Percentiles rank a stretch among this genome's conserved stretches.
phyloP scores from a whole-genome alignment of 2,888 invertebrate genomes.

The Megamerina dolium region DNA sequence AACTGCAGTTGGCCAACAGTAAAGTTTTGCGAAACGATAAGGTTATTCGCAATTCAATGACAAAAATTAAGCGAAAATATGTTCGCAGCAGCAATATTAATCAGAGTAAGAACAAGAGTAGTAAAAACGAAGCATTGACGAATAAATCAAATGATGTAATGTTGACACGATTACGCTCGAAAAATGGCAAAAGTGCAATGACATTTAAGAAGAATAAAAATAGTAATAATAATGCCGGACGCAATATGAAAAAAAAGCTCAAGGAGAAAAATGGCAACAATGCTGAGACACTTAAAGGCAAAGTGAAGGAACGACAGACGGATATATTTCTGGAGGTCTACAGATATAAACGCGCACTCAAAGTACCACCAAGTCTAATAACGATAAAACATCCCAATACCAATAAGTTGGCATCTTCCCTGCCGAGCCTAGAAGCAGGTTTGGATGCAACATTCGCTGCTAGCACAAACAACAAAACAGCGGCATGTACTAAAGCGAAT shows the following conservation, averaged over 20 bases:
- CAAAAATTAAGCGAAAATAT: slow-evolving; percentile 39
- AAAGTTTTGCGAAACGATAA: slow-evolving; percentile 47
- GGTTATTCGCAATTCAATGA: slow-evolving; percentile 39
- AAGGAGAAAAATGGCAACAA: background rate
- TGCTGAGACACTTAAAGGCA: slow-evolving; percentile 23
- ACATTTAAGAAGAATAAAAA: slow-evolving; percentile 43
- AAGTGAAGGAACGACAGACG: slow-evolving; percentile 27
- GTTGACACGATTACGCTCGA: slow-evolving; percentile 32
- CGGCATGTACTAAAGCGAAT: background rate
- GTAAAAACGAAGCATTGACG: slow-evolving; percentile 14
- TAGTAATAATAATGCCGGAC: slow-evolving; percentile 6
- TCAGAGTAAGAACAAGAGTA: slow-evolving; percentile 1
- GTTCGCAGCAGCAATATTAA: slow-evolving; percentile 31
- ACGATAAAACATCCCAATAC: slow-evolving; percentile 70
- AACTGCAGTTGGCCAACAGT: slow-evolving; percentile 44
- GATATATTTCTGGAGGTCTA: slow-evolving; percentile 60
- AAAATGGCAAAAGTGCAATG: slow-evolving; percentile 34
- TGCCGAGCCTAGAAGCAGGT: slow-evolving; percentile 68
- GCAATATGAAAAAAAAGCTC: slow-evolving; percentile 27
- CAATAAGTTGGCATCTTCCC: slow-evolving; percentile 64
- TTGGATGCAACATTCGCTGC: slow-evolving; percentile 20
- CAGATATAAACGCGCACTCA: slow-evolving; percentile 71
- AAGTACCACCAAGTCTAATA: slow-evolving; percentile 76
- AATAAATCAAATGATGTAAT: slow-evolving; percentile 25
- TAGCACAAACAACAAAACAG: slow-evolving; percentile 16